Evolutionary conservation across 2,888 invertebrate genomes (phyloP).

Genomic region (Cataglyphis cursor): DNA sequence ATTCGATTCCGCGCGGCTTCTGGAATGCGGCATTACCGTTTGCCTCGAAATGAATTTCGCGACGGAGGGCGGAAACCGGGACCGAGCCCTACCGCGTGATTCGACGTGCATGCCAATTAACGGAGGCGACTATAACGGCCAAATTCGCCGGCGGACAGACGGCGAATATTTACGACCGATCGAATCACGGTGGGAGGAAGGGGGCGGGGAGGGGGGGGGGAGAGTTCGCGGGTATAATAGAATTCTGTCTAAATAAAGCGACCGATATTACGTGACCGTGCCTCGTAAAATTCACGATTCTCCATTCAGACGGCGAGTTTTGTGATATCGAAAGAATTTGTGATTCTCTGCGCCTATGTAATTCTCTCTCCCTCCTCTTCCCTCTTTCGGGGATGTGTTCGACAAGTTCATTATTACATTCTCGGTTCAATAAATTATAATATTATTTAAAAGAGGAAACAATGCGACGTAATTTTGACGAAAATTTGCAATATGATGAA

Average conservation of each 20-base stretch:
- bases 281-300: constrained; percentile 5
- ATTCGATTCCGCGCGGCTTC: constrained; percentile 47
- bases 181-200: not conserved
- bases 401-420: not conserved
- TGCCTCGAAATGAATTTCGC: constrained; percentile 61
- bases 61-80: constrained; percentile 37
- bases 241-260: constrained; percentile 29
- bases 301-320: not conserved
- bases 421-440: not conserved
- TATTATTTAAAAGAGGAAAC: constrained; percentile 8
- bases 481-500: not conserved
- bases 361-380: too few relatives aligned
- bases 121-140: constrained; percentile 42
- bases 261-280: not conserved
- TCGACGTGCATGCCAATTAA: constrained; percentile 61
- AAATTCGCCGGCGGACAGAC: constrained; percentile 50
- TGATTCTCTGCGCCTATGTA: not conserved
- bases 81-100: constrained; percentile 27
- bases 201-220: too few relatives aligned
- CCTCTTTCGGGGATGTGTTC: not conserved
- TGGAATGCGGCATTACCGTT: constrained; percentile 71
- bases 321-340: not conserved
- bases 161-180: constrained; percentile 45
- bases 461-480: not conserved
- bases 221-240: constrained; percentile 5